Conservation (phyloP, 2,113 vertebrate genomes). For the Calidris pugnax region DNA sequence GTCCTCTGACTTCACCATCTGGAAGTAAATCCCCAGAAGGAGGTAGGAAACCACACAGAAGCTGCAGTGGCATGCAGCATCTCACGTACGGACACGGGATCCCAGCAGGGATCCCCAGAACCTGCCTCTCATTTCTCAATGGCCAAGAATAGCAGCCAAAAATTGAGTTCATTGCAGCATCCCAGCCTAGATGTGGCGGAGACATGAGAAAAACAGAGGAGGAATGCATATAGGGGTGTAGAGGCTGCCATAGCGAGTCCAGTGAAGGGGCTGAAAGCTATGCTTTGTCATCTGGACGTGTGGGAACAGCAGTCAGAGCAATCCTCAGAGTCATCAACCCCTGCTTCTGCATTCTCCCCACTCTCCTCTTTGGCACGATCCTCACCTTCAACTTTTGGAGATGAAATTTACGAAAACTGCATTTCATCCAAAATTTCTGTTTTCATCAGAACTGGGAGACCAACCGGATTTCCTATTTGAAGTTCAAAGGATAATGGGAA, state of each 20-base stretch:
- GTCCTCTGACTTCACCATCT: not conserved
- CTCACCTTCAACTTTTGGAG: not conserved
- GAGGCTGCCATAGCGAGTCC: not conserved
- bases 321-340: not conserved
- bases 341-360: not conserved
- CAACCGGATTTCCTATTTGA: not conserved
- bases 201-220: not conserved
- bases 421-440: not conserved
- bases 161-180: not conserved
- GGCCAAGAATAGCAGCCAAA: not conserved
- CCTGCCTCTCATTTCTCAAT: not conserved
- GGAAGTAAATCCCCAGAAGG: not conserved
- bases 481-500: slow-evolving; percentile 33
- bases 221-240: not conserved
- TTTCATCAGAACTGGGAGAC: not conserved
- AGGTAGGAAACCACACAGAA: not conserved
- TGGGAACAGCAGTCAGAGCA: not conserved
- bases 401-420: not conserved
- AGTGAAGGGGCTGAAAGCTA: not conserved
- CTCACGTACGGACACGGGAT: accelerated
- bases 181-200: not conserved
- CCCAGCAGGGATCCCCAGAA: not conserved
- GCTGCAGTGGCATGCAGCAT: not conserved
- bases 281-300: not conserved
- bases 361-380: not conserved